A percentile compares a stretch with the other conserved stretches of the same genome.
Evolutionary conservation across 2,888 invertebrate species (phyloP).

Genomic region (Hyppa rectilinea): DNA sequence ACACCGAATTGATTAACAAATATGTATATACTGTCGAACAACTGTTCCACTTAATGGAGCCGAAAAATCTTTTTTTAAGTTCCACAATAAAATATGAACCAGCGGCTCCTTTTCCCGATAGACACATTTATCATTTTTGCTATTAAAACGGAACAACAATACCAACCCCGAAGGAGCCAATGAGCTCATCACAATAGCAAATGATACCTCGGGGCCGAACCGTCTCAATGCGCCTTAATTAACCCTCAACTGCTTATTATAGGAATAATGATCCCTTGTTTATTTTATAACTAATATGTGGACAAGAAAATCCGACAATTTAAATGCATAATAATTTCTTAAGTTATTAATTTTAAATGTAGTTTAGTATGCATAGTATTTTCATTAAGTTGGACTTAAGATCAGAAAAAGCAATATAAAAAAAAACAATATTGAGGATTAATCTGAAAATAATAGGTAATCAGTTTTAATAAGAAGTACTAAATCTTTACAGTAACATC

Average conservation of each 20-base stretch:
- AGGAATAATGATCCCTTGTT: slow-evolving; percentile 82
- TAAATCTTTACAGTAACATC: slow-evolving; percentile 56
- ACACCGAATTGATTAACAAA: slow-evolving; percentile 54
- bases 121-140: slow-evolving; percentile 90
- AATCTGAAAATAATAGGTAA: slow-evolving; percentile 37
- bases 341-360: slow-evolving; percentile 44
- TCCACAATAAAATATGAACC: slow-evolving; percentile 65
- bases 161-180: slow-evolving; percentile 87
- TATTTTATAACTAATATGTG: slow-evolving; percentile 69
- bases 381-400: slow-evolving; percentile 23
- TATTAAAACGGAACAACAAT: slow-evolving; percentile 88
- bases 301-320: slow-evolving; percentile 63
- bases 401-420: neutral
- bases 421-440: slow-evolving; percentile 1
- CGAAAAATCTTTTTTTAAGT: slow-evolving; percentile 67
- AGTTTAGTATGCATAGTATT: slow-evolving; percentile 5
- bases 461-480: slow-evolving; percentile 42
- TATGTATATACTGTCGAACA: slow-evolving; percentile 44
- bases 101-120: slow-evolving; percentile 75
- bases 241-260: slow-evolving; percentile 86
- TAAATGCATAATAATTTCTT: slow-evolving; percentile 59
- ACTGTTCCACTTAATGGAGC: slow-evolving; percentile 59
- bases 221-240: slow-evolving; percentile 88
- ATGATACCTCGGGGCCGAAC: slow-evolving; percentile 87
- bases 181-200: slow-evolving; percentile 89